phyloP scores from a whole-genome alignment of 2,113 vertebrate genomes.

The Macrotus californicus region DNA sequence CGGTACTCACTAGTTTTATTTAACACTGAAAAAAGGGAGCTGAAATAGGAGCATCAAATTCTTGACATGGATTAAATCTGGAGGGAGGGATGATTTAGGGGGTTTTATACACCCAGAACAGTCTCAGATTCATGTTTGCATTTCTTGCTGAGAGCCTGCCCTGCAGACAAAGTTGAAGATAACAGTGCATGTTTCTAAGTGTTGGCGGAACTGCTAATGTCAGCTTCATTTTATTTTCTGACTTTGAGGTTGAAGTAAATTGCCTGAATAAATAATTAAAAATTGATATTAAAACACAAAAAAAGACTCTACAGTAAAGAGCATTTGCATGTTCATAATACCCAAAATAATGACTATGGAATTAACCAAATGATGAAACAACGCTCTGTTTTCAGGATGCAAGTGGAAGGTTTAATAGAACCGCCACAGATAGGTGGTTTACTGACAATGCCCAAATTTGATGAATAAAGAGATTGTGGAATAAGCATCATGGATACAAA shows the following conservation, averaged over 20 bases:
- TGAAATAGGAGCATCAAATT: slow-evolving; percentile 85
- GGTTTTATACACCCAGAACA: slow-evolving; percentile 85
- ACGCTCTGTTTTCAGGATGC: neutral
- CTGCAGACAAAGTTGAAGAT: slow-evolving; percentile 86
- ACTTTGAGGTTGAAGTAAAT: slow-evolving; percentile 88
- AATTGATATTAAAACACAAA: slow-evolving; percentile 79
- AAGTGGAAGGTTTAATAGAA: neutral
- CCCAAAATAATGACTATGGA: neutral
- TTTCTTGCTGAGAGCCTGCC: slow-evolving; percentile 86
- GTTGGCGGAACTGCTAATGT: slow-evolving; percentile 85
- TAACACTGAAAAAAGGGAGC: slow-evolving; percentile 84
- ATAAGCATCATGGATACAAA: neutral
- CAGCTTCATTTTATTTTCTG: slow-evolving; percentile 87
- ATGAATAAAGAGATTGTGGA: neutral
- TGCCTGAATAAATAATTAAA: slow-evolving; percentile 88
- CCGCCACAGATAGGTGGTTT: neutral
- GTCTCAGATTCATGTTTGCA: slow-evolving; percentile 89
- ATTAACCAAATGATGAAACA: neutral
- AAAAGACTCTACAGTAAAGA: neutral
- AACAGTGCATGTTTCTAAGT: slow-evolving; percentile 85
- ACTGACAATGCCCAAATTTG: neutral
- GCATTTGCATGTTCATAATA: neutral
- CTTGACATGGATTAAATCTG: slow-evolving; percentile 86
- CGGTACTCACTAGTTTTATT: slow-evolving; percentile 89
- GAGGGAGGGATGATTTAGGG: slow-evolving; percentile 84